Base-by-base conservation (phyloP, 1,140 invertebrate species). In the Eriosoma lanigerum region DNA sequence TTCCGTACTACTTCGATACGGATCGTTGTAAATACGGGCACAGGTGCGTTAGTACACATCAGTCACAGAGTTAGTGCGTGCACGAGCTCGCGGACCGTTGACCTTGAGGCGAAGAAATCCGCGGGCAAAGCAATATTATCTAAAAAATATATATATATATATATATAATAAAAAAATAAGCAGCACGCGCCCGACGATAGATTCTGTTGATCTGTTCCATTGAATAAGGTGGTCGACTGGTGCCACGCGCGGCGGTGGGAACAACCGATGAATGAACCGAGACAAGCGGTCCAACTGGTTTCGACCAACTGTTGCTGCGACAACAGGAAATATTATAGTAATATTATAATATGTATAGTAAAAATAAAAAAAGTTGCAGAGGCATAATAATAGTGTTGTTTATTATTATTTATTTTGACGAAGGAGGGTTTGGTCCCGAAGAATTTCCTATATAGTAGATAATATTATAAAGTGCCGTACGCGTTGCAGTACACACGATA, bases 181-280 rank as follows among this genome's bases (percentile, higher is more conserved):
- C 62, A 44, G 62, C 62, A 21, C 32, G 32, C 62, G 32, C n/a
- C 58, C 26, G 15, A 6, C 3, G 21, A 12, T 15, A 21, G 1
- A 26, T 58, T 58, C 24, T 8, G 58, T 62, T 19, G 46, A 10
- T 9, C 17, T 26, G 12, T 38, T 6, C 19, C 21, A 3, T 46
- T 44, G 62, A 46, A 66, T 44, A 32, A 21, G 62, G 62, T 32
- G 19, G 10, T n/a, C n/a, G 46, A 15, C 32, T 38, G 32, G 8
- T 4, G 32, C 8, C 32, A 4, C 19, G 62, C n/a, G n/a, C 62
- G 32, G 62, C 10, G 62, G 32, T 21, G 62, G 62, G 32, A 32
- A 64, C 32, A 38, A 32, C 29, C 62, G 62, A 66, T 66, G 62
- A 66, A 66, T 66, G 62, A 66, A 66, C 32, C 62, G 62, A 26